A percentile compares a stretch with the other conserved stretches of the same genome.
Conservation (phyloP, 2,888 invertebrate genomes). For the Xiphydria camelus region DNA sequence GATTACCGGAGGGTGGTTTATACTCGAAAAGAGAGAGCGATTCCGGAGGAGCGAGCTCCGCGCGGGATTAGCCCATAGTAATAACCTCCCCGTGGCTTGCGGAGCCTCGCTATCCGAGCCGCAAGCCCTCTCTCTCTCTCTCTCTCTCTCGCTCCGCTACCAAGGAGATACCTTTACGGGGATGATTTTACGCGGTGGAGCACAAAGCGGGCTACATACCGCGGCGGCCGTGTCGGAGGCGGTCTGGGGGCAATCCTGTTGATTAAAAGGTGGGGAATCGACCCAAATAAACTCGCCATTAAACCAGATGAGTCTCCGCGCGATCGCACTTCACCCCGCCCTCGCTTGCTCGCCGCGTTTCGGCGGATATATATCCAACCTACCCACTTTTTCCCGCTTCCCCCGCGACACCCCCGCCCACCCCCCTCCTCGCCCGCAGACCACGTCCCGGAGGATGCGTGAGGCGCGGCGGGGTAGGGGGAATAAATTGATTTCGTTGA, state of each 20-base stretch:
- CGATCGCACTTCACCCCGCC: conserved; percentile 35
- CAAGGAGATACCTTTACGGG: conserved; percentile 16
- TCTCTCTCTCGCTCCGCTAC: no score
- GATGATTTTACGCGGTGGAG: conserved; percentile 2
- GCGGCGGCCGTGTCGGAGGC: conserved; percentile 30
- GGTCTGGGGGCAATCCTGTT: conserved; percentile 32
- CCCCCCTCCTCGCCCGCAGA: conserved; percentile 3
- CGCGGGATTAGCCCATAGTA: conserved; percentile 42
- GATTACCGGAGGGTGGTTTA: conserved; percentile 4
- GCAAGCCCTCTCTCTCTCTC: no score
- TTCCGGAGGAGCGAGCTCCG: conserved; percentile 32
- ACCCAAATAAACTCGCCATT: conserved; percentile 45
- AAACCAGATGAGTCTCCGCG: conserved; percentile 41
- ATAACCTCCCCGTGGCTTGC: conserved; percentile 41
- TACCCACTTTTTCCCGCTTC: conserved; percentile 11
- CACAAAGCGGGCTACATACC: conserved; percentile 1
- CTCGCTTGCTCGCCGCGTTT: conserved; percentile 5
- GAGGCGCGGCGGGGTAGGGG: conserved; percentile 31
- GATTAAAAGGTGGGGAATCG: conserved; percentile 44
- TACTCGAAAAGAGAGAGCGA: conserved; percentile 18
- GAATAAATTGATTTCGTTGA: conserved; percentile 58
- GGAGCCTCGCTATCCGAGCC: conserved; percentile 27
- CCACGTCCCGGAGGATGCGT: conserved; percentile 16
- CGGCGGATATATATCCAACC: conserved; percentile 7
- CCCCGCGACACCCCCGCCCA: background rate